Evolutionary conservation across 2,888 invertebrate genomes (phyloP), one percentile per base, ranked within the genome.

Genomic region (Napeogenes inachia): DNA sequence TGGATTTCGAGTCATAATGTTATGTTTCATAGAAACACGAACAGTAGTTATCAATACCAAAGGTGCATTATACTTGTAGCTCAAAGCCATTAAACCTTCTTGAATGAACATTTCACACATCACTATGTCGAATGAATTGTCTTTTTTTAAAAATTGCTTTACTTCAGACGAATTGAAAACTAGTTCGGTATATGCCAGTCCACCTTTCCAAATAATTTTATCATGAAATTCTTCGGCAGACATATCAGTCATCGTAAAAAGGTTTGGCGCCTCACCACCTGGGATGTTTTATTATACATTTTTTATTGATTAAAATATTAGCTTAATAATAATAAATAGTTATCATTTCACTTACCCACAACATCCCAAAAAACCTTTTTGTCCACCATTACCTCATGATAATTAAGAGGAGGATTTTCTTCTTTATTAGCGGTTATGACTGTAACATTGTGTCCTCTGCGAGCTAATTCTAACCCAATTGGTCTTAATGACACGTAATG

Each of bases 371-470:
- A 86, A 59, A 79, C 74, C 64, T 76, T 81, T 54, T 82, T 69
- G 58, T 86, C 85, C 0, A 85, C 79, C 68, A 78, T 73, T 13
- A 88, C 76, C 68, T 91, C 81, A 4, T 79, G 81, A 63, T 88
- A 91, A 63, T 86, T 90, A 0, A 80, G 69, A 1, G 86, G 79
- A 4, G 81, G 79, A 13, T 81, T 74, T 0, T 75, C 71, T 56
- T 86, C 83, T 57, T 71, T 81, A 61, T 82, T 70, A 2, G 85
- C 82, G 4, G 90, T 84, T 32, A 92, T 85, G 2, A 91, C 85
- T 2, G 91, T 91, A 0, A 92, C 89, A 70, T 92, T 88, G 68
- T 92, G 92, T 0, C 92, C 92, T 59, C 89, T 80, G n/a, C 76
- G 72, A 5, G 91, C 91, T 54, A 92, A 73, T 65, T 90, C 91